Evolutionary conservation across 2,888 invertebrate genomes (phyloP).

Genomic region (Xylota sylvarum): DNA sequence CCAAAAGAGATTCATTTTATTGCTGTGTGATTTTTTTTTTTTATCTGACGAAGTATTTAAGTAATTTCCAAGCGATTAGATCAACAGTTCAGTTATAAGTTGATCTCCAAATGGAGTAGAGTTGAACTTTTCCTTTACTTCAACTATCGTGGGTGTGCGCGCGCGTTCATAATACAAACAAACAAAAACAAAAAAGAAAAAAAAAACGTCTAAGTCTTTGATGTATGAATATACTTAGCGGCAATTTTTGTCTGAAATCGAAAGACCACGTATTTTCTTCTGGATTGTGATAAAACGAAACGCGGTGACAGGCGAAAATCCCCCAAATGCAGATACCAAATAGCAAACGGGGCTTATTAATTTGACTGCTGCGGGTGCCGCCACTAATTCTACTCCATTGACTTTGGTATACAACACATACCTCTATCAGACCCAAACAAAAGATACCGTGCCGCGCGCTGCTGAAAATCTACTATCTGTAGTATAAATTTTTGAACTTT

Average conservation of each 20-base stretch:
- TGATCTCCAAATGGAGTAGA: conserved; percentile 55
- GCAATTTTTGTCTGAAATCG: neutral
- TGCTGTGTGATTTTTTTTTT: conserved; percentile 52
- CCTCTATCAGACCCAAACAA: conserved; percentile 19
- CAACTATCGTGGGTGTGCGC: neutral
- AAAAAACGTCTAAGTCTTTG: conserved; percentile 4
- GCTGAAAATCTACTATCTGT: conserved; percentile 56
- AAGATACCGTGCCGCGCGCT: conserved; percentile 51
- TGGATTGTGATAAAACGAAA: conserved; percentile 47
- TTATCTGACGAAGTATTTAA: conserved; percentile 65
- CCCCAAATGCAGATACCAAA: conserved; percentile 55
- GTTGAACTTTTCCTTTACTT: conserved; percentile 33
- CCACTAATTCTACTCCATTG: conserved; percentile 46
- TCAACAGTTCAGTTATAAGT: conserved; percentile 71
- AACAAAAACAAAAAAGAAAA: conserved; percentile 20
- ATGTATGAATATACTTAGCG: neutral
- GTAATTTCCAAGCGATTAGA: conserved; percentile 58
- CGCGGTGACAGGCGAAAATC: conserved; percentile 65
- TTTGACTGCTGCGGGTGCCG: conserved; percentile 55
- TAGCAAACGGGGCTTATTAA: conserved; percentile 44
- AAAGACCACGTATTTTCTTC: conserved; percentile 5
- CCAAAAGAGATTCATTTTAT: conserved; percentile 67
- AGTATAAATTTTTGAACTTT: conserved; percentile 62
- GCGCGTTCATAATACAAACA: neutral
- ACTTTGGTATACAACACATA: conserved; percentile 34